Evolutionary conservation across 2,888 invertebrate genomes (phyloP), one percentile per base, ranked within the genome.

Genomic region (Nephrotoma flavescens): DNA sequence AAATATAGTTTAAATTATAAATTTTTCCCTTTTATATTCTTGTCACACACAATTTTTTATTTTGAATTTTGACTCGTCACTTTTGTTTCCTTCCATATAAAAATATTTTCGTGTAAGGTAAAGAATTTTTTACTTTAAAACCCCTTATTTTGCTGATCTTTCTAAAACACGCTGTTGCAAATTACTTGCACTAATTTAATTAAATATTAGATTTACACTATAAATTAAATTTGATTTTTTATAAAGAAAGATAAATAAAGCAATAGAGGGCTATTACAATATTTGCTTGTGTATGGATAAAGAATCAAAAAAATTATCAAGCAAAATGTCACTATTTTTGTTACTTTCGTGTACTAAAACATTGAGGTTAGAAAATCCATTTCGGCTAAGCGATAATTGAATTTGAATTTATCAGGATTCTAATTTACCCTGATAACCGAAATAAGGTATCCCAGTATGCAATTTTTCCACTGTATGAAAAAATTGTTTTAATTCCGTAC

Each of bases 21-120:
- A 45, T 31, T 15, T 11, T 11, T 12, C 11, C 3, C 7, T 19
- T 86, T 41, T 41, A 11, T 86, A 41, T 86, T 15, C 47, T 86
- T 45, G 44, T 45, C 86, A 86, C 86, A 86, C 86, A 47, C 11
- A 44, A 86, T 31, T 45, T 86, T 44, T 85, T 52, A 71, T 44
- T 85, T 85, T 86, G 44, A 45, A 45, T 86, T 86, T 86, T 86
- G 86, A 47, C 86, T 86, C 47, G 86, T 86, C 86, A 86, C 44
- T 45, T 45, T 86, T 86, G 44, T 45, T 86, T 86, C 45, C 45
- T 86, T 86, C 86, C 86, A 86, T 86, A 86, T 71, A 71, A 71
- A 71, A 9, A 31, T 11, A 31, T 71, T 71, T 71, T 71, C 71
- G 71, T 31, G 71, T 31, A 9, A 31, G 71, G 0, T 6, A 15